Evolutionary conservation across 2,113 vertebrate species (phyloP).

Genomic region (Euleptes europaea): DNA sequence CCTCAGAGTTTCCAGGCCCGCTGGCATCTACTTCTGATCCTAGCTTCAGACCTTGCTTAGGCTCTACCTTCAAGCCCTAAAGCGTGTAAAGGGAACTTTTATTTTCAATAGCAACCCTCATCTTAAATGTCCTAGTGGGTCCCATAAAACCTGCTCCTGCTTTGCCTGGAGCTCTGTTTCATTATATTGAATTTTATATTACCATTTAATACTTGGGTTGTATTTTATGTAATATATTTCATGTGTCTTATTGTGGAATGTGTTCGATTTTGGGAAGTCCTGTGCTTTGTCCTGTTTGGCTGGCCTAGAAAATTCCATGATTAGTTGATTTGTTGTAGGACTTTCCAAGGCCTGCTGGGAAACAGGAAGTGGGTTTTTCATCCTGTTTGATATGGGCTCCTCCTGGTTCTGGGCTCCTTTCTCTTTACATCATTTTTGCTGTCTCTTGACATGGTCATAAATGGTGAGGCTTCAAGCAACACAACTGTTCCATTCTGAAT

Average conservation of each 20-base stretch:
- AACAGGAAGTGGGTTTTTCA: not conserved
- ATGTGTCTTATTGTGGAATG: not conserved
- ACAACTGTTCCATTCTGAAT: not conserved
- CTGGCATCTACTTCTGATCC: not conserved
- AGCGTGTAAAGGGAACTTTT: not conserved
- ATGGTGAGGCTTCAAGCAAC: not conserved
- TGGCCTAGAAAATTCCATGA: not conserved
- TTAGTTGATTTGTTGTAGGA: not conserved
- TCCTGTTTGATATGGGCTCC: not conserved
- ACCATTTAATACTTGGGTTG: not conserved
- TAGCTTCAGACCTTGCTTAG: not conserved
- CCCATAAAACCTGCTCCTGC: not conserved
- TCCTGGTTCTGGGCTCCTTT: too few species aligned
- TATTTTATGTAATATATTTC: not conserved
- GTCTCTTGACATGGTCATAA: not conserved
- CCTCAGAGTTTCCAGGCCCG: not conserved
- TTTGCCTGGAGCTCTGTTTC: not conserved
- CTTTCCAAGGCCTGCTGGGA: not conserved
- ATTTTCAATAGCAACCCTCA: not conserved
- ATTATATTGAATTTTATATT: not conserved
- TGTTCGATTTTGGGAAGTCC: not conserved
- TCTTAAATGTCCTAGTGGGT: not conserved
- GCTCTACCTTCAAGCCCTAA: not conserved
- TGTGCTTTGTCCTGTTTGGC: not conserved
- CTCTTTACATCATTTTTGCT: not conserved